Conservation (phyloP, 1,140 invertebrate species). For the Panulirus ornatus region DNA sequence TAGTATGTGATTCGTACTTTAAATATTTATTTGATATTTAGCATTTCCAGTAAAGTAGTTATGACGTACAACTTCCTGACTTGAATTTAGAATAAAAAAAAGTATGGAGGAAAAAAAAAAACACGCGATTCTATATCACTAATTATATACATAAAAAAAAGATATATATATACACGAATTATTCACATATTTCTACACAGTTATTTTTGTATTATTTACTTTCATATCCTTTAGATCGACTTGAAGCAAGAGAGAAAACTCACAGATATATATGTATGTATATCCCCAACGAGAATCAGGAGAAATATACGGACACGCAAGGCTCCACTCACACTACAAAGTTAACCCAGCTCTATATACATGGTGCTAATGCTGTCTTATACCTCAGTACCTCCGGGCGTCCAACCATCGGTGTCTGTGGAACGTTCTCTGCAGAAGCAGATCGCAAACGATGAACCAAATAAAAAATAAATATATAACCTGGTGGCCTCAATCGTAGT, state of each 20-base stretch:
- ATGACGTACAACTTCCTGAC: slow-evolving; percentile 42
- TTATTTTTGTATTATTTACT: slow-evolving; percentile 60
- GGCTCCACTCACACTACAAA: slow-evolving; percentile 32
- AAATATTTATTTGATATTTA: slow-evolving; percentile 62
- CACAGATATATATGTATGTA: not conserved
- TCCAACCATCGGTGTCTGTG: not conserved
- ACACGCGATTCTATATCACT: slow-evolving; percentile 36
- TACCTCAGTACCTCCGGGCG: slow-evolving; percentile 53
- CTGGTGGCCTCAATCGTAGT: not conserved
- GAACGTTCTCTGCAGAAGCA: not conserved
- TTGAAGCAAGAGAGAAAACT: not conserved
- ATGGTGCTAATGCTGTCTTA: slow-evolving; percentile 61
- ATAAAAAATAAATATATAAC: not conserved
- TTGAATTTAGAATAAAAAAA: slow-evolving; percentile 38
- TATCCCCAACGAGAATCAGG: not conserved
- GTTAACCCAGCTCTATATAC: slow-evolving; percentile 52
- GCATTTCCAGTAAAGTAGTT: slow-evolving; percentile 42
- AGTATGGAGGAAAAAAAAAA: not conserved
- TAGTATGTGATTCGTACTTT: slow-evolving; percentile 58
- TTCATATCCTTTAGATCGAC: slow-evolving; percentile 26
- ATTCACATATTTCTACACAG: slow-evolving; percentile 46
- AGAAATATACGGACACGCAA: slow-evolving; percentile 19
- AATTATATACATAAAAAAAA: not conserved
- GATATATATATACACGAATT: slow-evolving; percentile 19
- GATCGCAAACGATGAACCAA: not conserved